Base-by-base conservation (phyloP, 2,888 invertebrate species). In the Aspidiotus destructor region DNA sequence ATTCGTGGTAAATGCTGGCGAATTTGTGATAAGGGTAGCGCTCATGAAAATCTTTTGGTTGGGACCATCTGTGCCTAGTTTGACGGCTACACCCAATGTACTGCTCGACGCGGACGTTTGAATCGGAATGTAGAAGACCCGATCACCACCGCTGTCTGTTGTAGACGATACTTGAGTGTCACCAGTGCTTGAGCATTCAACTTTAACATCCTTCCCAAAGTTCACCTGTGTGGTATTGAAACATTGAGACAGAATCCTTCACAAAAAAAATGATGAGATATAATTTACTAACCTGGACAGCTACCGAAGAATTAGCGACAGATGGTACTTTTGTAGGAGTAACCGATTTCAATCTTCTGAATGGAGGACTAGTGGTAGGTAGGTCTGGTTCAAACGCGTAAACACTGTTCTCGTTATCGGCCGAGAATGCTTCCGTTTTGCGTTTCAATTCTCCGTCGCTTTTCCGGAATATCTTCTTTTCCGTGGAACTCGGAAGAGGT, bases 331-430 rank as follows among this genome's bases (percentile, higher is more conserved):
- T 61, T 74, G 72, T 73, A 76, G 77, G 69, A 77, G 73, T 71
- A 77, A 69, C 73, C 1, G 71, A 65, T 68, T 70, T 70, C 52
- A 70, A 69, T 57, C 83, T 75, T 48, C 84, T 76, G 74, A 85
- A 85, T 1, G 84, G 84, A 15, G 83, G 82, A 69, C 78, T 82
- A 0, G 78, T 75, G n/a, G 79, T 79, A 16, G 81, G 79, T 70
- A 73, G 71, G 58, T 85, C 85, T 71, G 84, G 85, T 72, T 86
- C 85, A 75, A 87, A 87, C 2, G 86, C 86, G 74, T 87, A 86
- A 15, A 86, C 83, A 70, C 86, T 86, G 70, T 84, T 84, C 75
- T 86, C 86, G 74, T 86, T 85, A 72, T 84, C 84, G 0, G 83
- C 84, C 0, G 85, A 85, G 76, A 86, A 86, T 0, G 86, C 85